Percentiles rank a stretch among this genome's conserved stretches.
phyloP scores from a whole-genome alignment of 2,888 invertebrate genomes.

The Tachystola acroxantha region DNA sequence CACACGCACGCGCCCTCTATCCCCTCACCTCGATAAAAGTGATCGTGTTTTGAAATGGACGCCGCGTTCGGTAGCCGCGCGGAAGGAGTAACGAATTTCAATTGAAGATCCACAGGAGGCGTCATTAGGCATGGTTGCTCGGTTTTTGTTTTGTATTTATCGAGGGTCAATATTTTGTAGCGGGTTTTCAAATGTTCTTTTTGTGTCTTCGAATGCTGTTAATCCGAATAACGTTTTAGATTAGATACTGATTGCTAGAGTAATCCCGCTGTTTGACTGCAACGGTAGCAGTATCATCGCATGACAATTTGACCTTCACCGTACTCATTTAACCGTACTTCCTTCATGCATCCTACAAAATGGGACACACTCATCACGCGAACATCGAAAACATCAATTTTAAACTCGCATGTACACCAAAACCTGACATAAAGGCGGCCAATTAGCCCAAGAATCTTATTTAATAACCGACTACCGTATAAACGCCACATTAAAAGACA shows the following conservation, averaged over 20 bases:
- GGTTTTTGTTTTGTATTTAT: too few relatives aligned
- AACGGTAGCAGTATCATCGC: conserved; percentile 10
- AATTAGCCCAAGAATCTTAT: conserved; percentile 63
- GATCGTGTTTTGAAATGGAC: conserved; percentile 67
- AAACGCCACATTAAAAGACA: conserved; percentile 61
- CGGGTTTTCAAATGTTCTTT: too few relatives aligned
- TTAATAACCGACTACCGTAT: conserved; percentile 68
- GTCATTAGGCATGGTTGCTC: not conserved
- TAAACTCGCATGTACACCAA: conserved; percentile 33
- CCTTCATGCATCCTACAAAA: conserved; percentile 36
- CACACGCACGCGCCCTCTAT: conserved; percentile 70
- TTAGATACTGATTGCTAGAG: too few relatives aligned
- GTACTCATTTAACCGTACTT: conserved; percentile 34
- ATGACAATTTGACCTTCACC: conserved; percentile 11
- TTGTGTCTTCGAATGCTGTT: too few relatives aligned
- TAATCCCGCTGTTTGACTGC: not conserved
- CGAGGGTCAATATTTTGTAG: too few relatives aligned
- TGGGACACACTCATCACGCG: conserved; percentile 20
- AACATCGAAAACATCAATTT: conserved; percentile 45
- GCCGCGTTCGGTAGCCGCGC: conserved; percentile 65
- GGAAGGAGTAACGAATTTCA: conserved; percentile 56
- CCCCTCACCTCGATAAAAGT: conserved; percentile 62
- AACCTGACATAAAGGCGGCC: conserved; percentile 50
- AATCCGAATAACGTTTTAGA: too few relatives aligned
- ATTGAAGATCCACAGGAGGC: conserved; percentile 38